phyloP scores from a whole-genome alignment of 1,140 invertebrate genomes.

The Agraylea sexmaculata region DNA sequence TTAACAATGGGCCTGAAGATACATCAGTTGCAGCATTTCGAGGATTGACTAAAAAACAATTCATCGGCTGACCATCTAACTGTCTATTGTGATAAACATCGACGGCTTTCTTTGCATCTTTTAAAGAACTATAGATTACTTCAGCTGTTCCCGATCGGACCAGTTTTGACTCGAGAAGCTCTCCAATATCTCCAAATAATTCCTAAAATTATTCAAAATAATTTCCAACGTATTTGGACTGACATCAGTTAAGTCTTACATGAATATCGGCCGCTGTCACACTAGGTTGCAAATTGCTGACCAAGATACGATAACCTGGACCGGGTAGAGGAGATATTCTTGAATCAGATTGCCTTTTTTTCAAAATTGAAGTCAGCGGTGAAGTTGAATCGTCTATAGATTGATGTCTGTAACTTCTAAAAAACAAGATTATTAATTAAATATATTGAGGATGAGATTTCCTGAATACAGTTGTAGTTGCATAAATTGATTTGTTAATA shows the following conservation, averaged over 20 bases:
- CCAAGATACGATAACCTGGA: conserved; percentile 63
- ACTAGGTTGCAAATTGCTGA: conserved; percentile 74
- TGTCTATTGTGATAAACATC: conserved; percentile 87
- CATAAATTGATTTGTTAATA: neutral
- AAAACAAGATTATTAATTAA: conserved; percentile 5
- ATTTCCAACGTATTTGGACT: neutral
- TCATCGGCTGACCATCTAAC: conserved; percentile 76
- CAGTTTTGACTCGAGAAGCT: conserved; percentile 68
- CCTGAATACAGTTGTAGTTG: neutral
- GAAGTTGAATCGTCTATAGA: conserved; percentile 25
- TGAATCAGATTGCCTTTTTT: conserved; percentile 33
- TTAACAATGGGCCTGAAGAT: conserved; percentile 8
- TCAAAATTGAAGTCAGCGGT: conserved; percentile 37
- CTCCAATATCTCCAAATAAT: conserved; percentile 84
- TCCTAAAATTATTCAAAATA: conserved; percentile 45
- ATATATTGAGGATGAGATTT: neutral
- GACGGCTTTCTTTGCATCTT: conserved; percentile 78
- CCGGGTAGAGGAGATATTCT: conserved; percentile 17
- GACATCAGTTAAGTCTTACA: conserved; percentile 36
- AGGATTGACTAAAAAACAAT: conserved; percentile 63
- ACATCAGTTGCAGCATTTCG: conserved; percentile 35
- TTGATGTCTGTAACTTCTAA: conserved; percentile 9
- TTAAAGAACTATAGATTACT: conserved; percentile 73
- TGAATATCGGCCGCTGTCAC: conserved; percentile 84
- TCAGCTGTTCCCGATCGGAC: conserved; percentile 80